These are phyloP conservation scores for Synanthedon formicaeformis DNA, from an alignment of 2,888 invertebrate species.

Conservation along the genomic window DNA sequence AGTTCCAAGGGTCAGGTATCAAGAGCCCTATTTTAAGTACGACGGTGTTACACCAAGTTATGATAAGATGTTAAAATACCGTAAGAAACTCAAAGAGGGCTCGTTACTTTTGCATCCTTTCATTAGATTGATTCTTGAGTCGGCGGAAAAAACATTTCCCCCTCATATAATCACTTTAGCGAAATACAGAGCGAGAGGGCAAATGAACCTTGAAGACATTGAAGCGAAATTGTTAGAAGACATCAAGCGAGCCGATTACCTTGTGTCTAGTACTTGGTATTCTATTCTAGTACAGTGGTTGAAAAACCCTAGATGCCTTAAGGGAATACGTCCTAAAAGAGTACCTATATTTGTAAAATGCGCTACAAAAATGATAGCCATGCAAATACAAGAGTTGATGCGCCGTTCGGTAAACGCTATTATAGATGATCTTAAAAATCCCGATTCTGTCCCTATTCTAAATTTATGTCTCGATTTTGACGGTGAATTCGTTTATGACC, in stretches of 20 bases:
- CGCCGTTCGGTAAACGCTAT: slow-evolving; percentile 75
- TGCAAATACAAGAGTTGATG: slow-evolving; percentile 76
- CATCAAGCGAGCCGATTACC: slow-evolving; percentile 50
- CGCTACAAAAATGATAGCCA: slow-evolving; percentile 58
- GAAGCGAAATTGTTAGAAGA: slow-evolving; percentile 38
- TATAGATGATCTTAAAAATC: slow-evolving; percentile 63
- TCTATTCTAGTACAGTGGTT: slow-evolving; percentile 52
- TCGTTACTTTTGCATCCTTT: slow-evolving; percentile 74
- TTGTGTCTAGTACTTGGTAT: slow-evolving; percentile 59
- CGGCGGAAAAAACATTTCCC: slow-evolving; percentile 65
- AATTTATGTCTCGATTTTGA: slow-evolving; percentile 69
- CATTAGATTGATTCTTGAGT: slow-evolving; percentile 70
- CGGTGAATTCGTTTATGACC: slow-evolving; percentile 68
- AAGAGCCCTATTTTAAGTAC: slow-evolving; percentile 69
- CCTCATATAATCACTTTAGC: slow-evolving; percentile 63
- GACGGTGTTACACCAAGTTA: slow-evolving; percentile 74
- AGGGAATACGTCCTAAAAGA: slow-evolving; percentile 43
- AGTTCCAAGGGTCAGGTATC: slow-evolving; percentile 53
- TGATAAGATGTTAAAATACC: slow-evolving; percentile 66
- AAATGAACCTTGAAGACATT: slow-evolving; percentile 44
- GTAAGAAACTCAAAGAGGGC: slow-evolving; percentile 65
- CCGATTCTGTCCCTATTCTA: slow-evolving; percentile 72
- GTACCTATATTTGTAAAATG: slow-evolving; percentile 50
- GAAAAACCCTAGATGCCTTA: slow-evolving; percentile 59
- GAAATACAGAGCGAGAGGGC: slow-evolving; percentile 52